These are phyloP conservation scores for Oscheius onirici DNA, from an alignment of 2,888 invertebrate species.

Conservation along the genomic window DNA sequence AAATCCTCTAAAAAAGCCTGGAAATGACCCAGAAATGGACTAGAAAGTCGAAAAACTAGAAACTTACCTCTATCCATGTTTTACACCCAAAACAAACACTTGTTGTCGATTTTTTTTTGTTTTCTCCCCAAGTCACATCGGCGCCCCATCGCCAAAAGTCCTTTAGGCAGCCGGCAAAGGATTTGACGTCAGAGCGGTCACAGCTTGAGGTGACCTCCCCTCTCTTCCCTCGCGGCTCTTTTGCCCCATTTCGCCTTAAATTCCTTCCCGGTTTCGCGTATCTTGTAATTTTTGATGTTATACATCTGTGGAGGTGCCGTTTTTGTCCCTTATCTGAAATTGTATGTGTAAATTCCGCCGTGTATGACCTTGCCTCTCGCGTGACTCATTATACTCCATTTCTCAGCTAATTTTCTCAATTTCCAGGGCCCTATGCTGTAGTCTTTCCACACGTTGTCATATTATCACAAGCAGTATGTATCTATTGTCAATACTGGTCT, in stretches of 20 bases:
- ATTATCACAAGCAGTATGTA: background rate
- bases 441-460: background rate
- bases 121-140: background rate
- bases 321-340: background rate
- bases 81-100: too few species aligned
- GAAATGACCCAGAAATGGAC: too few species aligned
- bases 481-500: background rate
- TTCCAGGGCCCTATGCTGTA: conserved; percentile 13
- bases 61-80: too few species aligned
- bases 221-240: background rate
- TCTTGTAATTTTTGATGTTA: background rate
- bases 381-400: conserved; percentile 15
- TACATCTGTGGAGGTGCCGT: background rate
- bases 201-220: background rate
- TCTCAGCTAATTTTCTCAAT: background rate
- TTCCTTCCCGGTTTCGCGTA: background rate
- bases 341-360: background rate
- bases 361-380: conserved; percentile 19
- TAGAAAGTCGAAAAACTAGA: too few species aligned
- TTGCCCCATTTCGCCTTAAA: background rate
- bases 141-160: conserved; percentile 2
- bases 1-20: too few species aligned
- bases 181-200: conserved; percentile 1
- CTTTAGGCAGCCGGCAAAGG: background rate
- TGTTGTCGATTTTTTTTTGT: too few species aligned